Conservation (phyloP, 2,888 invertebrate genomes). For the Idaea dimidiata region DNA sequence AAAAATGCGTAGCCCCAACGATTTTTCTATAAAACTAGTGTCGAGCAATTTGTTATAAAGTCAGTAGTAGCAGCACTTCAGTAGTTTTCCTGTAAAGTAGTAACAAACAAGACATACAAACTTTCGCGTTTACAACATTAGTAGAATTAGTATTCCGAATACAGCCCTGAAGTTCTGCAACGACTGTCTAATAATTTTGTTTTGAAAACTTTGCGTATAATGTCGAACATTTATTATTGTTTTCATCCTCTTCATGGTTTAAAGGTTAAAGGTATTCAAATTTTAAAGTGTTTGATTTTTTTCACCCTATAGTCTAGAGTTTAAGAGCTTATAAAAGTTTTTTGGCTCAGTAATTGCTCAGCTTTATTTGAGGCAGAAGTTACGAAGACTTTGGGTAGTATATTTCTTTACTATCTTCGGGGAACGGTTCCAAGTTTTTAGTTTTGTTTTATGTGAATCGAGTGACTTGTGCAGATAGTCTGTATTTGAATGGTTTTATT, state of each 20-base stretch:
- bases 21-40: no score
- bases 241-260: not conserved
- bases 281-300: not conserved
- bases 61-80: no score
- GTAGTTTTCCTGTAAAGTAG: no score
- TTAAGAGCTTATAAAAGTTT: not conserved
- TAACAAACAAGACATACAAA: no score
- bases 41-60: no score
- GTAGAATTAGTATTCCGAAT: conserved; percentile 37
- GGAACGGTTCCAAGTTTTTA: not conserved
- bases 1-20: no score
- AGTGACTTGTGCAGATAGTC: not conserved
- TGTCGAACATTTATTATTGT: conserved; percentile 4
- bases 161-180: conserved; percentile 13
- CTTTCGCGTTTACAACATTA: no score
- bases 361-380: not conserved
- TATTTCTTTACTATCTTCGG: not conserved
- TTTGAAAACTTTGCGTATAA: conserved; percentile 16
- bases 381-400: not conserved
- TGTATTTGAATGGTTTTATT: not conserved
- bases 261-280: not conserved
- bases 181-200: conserved; percentile 14
- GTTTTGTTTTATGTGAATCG: not conserved
- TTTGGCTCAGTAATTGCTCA: not conserved
- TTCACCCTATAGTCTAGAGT: not conserved